Evolutionary conservation across 2,888 invertebrate species (phyloP).

Genomic region (Lepidonotus clava): DNA sequence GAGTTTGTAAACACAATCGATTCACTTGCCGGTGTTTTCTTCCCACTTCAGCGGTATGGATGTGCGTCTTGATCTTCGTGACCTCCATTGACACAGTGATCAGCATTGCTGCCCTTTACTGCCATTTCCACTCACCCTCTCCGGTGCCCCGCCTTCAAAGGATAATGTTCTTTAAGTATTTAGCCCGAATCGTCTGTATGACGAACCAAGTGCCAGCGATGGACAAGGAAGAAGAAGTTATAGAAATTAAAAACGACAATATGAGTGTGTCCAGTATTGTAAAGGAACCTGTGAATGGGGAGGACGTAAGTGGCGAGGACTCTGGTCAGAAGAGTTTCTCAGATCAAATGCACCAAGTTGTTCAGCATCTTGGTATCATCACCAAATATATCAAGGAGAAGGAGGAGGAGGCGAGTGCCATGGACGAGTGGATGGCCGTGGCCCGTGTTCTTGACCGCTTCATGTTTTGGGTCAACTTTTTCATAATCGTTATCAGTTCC

Average conservation of each 20-base stretch:
- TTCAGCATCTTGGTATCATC: background rate
- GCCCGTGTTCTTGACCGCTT: background rate
- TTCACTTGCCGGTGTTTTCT: too few relatives aligned
- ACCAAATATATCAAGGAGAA: background rate
- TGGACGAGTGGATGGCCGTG: conserved; percentile 12
- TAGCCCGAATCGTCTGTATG: background rate
- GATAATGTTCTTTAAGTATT: background rate
- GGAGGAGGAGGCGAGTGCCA: background rate
- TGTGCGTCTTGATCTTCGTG: background rate
- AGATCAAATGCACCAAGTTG: background rate
- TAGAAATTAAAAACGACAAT: too few relatives aligned
- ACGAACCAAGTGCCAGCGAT: background rate
- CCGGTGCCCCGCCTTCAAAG: background rate
- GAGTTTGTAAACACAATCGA: too few relatives aligned
- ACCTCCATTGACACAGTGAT: background rate
- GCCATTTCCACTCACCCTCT: conserved; percentile 5
- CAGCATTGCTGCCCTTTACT: background rate
- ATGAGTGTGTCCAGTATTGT: too few relatives aligned
- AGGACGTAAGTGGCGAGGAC: background rate
- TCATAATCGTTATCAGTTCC: background rate
- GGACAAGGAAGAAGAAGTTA: background rate
- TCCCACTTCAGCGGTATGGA: background rate
- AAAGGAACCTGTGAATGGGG: background rate
- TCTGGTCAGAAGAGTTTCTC: background rate
- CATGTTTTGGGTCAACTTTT: background rate